Evolutionary conservation across 2,113 vertebrate species (phyloP).

Genomic region (Fulica atra): DNA sequence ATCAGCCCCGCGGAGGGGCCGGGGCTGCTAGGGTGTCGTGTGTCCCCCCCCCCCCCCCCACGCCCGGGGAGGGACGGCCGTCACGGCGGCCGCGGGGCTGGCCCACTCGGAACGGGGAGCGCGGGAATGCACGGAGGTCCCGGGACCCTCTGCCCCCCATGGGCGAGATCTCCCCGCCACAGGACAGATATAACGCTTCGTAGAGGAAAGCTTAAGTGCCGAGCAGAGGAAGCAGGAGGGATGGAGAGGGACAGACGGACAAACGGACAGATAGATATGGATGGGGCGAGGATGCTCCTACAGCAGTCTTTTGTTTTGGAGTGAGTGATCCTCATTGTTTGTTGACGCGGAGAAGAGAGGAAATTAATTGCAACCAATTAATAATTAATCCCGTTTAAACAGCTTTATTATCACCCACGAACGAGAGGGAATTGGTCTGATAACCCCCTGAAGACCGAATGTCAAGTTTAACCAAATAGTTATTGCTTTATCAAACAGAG

Average conservation of each 20-base stretch:
- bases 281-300: not conserved
- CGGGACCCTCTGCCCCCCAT: too few species aligned
- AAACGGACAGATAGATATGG: not conserved
- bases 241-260: not conserved
- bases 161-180: not conserved
- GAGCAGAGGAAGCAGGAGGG: not conserved
- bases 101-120: not conserved
- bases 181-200: not conserved
- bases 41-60: too few species aligned
- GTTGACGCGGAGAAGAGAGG: slow-evolving; percentile 62
- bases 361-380: slow-evolving; percentile 89
- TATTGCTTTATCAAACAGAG: slow-evolving; percentile 98
- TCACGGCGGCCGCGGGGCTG: not conserved
- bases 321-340: slow-evolving; percentile 58
- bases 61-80: not conserved
- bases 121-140: too few species aligned
- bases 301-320: slow-evolving; percentile 70
- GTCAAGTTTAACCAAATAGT: slow-evolving; percentile 89
- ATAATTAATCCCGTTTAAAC: slow-evolving; percentile 88
- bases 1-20: not conserved
- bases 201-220: not conserved
- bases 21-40: not conserved
- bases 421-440: slow-evolving; percentile 82
- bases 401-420: slow-evolving; percentile 78
- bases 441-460: slow-evolving; percentile 86